Base-by-base conservation (phyloP, 2,888 invertebrate species). In the Tupiocoris notatus region DNA sequence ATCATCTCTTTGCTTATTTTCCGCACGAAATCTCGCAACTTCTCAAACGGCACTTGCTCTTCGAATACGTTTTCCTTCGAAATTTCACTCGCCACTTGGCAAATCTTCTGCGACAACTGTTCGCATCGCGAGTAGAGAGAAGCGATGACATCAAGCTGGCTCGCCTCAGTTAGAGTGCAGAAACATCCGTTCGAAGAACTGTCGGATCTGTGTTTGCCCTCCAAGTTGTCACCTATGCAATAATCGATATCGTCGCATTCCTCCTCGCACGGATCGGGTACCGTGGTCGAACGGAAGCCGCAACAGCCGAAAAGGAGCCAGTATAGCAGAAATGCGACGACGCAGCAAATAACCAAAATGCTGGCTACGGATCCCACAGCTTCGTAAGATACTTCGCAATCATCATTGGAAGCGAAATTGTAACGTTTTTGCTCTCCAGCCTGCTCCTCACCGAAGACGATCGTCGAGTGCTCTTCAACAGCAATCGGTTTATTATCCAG, bases 21-120 rank as follows among this genome's bases (percentile, higher is more conserved):
- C 9, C 65, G 65, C 17, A 65, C 39, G 58, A 75, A 75, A 9
- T 75, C 58, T 39, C 75, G n/a, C 24, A 75, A 56, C 17, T 57
- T 39, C 12, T 58, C 75, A 7, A 65, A 22, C 21, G 64, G 58
- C 1, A 6, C 18, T 1, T 63, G 22, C 2, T 64, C 24, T 16
- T 75, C 75, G 25, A 56, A 65, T 3, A 75, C 23, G 9, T 23
- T 58, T 22, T 75, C 75, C 17, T 66, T 57, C 18, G 75, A 75
- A 56, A 75, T 56, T 22, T 75, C 65, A 6, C 17, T 20, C 1
- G 65, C 58, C 9, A 75, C 65, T n/a, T 57, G 22, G 39, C 21
- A 25, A 22, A 75, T 75, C 57, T 75, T 75, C 58, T 75, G 39
- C 23, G 75, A 64, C 7, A 75, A 24, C 0, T 16, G 21, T 22